A percentile compares a stretch with the other conserved stretches of the same genome.
Evolutionary conservation across 2,797 vertebrate genomes (phyloP).

Genomic region (Microctenopoma steveboyesi): DNA sequence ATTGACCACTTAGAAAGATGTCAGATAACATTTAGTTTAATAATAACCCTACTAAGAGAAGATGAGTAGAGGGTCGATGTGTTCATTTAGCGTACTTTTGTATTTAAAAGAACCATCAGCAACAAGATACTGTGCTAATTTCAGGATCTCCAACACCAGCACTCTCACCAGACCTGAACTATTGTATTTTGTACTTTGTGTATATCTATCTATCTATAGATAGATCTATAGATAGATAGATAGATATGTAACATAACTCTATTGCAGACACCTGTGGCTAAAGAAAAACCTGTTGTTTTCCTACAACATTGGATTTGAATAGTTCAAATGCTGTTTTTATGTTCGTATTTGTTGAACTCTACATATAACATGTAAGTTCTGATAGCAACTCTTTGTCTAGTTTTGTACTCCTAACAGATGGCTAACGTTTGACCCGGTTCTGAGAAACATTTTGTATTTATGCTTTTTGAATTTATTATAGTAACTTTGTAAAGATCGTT

Average conservation of each 20-base stretch:
- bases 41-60: too few relatives aligned
- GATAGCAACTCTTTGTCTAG: not conserved
- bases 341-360: not conserved
- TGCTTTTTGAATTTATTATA: not conserved
- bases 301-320: not conserved
- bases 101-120: not conserved
- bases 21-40: not conserved
- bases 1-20: not conserved
- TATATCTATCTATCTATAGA: too few relatives aligned
- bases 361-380: not conserved
- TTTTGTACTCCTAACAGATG: not conserved
- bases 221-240: too few relatives aligned
- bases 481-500: not conserved
- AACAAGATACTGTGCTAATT: not conserved
- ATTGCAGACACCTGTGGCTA: slow-evolving; percentile 17
- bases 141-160: not conserved
- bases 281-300: not conserved
- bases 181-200: not conserved
- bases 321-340: slow-evolving; percentile 9
- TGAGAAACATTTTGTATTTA: slow-evolving; percentile 21
- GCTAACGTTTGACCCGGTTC: not conserved
- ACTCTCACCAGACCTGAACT: not conserved
- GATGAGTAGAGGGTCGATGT: too few relatives aligned
- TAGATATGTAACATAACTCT: too few relatives aligned
- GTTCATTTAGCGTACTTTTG: not conserved